phyloP scores from a whole-genome alignment of 2,888 invertebrate species.

The Automeris io region DNA sequence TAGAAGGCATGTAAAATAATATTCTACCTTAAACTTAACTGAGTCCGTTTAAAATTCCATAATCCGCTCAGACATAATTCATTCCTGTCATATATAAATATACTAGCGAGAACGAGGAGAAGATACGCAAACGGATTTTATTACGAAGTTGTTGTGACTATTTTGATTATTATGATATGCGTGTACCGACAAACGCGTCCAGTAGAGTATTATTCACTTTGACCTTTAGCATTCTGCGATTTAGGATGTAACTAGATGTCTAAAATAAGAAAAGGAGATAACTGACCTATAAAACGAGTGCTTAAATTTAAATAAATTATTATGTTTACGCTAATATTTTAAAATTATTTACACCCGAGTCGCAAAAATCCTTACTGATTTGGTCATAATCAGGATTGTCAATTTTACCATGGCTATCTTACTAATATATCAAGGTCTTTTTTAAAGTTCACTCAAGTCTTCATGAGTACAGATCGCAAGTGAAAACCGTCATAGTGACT shows the following conservation, averaged over 20 bases:
- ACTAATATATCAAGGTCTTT: too few relatives aligned
- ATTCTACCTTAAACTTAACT: not conserved
- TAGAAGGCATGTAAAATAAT: too few relatives aligned
- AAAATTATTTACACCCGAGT: too few relatives aligned
- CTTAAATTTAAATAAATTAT: not conserved
- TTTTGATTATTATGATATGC: constrained; percentile 7
- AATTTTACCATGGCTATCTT: too few relatives aligned
- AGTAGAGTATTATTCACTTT: constrained; percentile 7
- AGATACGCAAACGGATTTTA: constrained; percentile 1
- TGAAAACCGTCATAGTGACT: too few relatives aligned
- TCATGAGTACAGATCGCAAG: too few relatives aligned
- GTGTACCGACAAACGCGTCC: constrained; percentile 4
- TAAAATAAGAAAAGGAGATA: not conserved
- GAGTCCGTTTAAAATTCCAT: not conserved
- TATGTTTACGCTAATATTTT: too few relatives aligned
- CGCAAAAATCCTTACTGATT: too few relatives aligned
- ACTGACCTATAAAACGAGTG: not conserved
- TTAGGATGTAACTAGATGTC: constrained; percentile 1
- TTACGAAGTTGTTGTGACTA: constrained; percentile 6
- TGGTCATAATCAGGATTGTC: too few relatives aligned
- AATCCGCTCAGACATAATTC: not conserved
- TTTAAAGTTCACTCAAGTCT: too few relatives aligned
- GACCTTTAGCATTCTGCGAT: not conserved
- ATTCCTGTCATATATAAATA: not conserved
- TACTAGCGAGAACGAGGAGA: not conserved